A percentile compares a stretch with the other conserved stretches of the same genome.
Evolutionary conservation across 2,888 invertebrate genomes (phyloP).

Genomic region (Globia sparganii): DNA sequence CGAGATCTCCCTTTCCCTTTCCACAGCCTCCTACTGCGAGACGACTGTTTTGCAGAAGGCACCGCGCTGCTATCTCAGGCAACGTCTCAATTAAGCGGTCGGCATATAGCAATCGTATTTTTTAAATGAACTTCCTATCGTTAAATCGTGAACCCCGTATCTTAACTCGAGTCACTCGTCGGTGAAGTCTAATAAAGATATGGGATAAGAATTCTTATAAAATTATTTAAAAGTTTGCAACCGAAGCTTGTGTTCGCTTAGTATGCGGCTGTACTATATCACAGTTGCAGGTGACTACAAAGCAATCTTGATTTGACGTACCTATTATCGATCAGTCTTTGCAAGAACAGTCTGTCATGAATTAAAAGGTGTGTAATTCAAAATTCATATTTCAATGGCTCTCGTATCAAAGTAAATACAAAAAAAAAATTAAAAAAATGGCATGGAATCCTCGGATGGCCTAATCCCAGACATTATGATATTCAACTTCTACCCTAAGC

Average conservation of each 20-base stretch:
- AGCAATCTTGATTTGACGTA: background rate
- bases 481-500: background rate
- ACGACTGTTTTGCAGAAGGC: no score
- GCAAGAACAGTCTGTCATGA: background rate
- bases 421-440: no score
- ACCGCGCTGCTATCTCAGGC: no score
- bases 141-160: no score
- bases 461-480: no score
- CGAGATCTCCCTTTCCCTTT: no score
- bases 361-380: background rate
- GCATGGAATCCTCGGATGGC: background rate
- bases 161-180: no score
- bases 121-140: no score
- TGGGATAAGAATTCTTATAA: background rate
- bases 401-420: slow-evolving; percentile 15
- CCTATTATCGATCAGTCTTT: background rate
- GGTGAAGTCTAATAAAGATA: no score
- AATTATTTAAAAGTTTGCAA: background rate
- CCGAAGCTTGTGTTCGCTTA: background rate
- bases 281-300: background rate
- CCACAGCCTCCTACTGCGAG: no score
- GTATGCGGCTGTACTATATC: background rate
- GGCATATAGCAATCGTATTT: no score
- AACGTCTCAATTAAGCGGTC: no score
- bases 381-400: background rate